phyloP scores from a whole-genome alignment of 2,113 vertebrate species.

The Macroglossus sobrinus region DNA sequence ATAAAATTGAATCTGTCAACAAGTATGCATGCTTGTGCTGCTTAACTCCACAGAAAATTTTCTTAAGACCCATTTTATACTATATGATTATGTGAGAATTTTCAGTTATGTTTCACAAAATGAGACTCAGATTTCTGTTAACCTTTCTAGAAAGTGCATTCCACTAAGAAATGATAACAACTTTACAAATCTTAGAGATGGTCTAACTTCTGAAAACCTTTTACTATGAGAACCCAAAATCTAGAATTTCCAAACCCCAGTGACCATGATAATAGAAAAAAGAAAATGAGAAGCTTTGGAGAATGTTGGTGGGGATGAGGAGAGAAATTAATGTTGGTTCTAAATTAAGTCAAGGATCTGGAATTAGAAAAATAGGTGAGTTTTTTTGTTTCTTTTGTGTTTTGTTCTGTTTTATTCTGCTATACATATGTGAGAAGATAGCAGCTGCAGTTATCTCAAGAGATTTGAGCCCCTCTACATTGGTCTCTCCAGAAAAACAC shows the following conservation, averaged over 20 bases:
- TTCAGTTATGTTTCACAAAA: constrained; percentile 26
- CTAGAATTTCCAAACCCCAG: neutral
- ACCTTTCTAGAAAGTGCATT: constrained; percentile 6
- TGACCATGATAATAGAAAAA: neutral
- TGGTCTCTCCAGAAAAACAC: neutral
- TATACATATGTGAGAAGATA: neutral
- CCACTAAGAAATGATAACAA: neutral
- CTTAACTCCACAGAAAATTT: constrained; percentile 21
- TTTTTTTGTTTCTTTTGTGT: neutral
- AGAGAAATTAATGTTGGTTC: neutral
- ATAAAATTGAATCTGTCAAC: neutral
- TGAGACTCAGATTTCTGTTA: constrained; percentile 1
- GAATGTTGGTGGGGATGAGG: neutral
- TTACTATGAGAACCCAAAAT: neutral
- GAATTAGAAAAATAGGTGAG: constrained; percentile 16
- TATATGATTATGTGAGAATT: constrained; percentile 6
- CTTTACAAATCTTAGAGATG: neutral
- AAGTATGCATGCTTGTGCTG: neutral
- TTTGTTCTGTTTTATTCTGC: neutral
- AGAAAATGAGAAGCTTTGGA: neutral
- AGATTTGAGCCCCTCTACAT: neutral
- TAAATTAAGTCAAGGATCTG: constrained; percentile 15
- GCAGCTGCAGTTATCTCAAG: neutral
- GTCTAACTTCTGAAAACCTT: constrained; percentile 7
- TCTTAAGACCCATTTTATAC: neutral